A percentile compares a stretch with the other conserved stretches of the same genome.
phyloP scores from a whole-genome alignment of 1,140 invertebrate genomes.

The Zaprionus kolodkinae region DNA sequence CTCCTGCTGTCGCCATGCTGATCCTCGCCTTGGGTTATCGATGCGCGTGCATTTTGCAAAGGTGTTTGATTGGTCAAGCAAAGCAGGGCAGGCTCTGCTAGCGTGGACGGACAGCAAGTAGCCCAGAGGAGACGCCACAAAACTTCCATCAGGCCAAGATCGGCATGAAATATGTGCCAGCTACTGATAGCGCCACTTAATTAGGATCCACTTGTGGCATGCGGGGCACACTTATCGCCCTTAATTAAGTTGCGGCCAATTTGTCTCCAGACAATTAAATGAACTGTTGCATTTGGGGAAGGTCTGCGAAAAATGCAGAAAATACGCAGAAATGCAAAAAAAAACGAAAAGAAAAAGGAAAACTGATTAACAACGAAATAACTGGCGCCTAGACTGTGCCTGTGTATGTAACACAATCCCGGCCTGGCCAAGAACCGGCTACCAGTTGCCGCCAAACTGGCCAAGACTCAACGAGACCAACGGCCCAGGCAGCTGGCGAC shows the following conservation, averaged over 20 bases:
- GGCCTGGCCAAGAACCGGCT: slow-evolving; percentile 43
- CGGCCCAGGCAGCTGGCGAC: slow-evolving; percentile 18
- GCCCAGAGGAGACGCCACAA: slow-evolving; percentile 18
- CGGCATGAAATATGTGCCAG: slow-evolving; percentile 74
- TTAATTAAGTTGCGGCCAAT: slow-evolving; percentile 80
- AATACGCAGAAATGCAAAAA: slow-evolving; percentile 7
- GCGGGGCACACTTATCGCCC: slow-evolving; percentile 55
- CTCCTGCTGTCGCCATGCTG: background rate
- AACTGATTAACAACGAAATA: slow-evolving; percentile 49
- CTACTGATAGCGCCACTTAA: slow-evolving; percentile 73
- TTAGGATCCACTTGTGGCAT: slow-evolving; percentile 44
- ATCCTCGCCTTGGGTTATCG: slow-evolving; percentile 55
- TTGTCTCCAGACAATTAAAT: slow-evolving; percentile 75
- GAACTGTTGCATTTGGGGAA: slow-evolving; percentile 65
- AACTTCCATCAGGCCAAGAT: slow-evolving; percentile 29
- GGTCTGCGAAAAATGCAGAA: slow-evolving; percentile 37
- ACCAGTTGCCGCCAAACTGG: slow-evolving; percentile 51
- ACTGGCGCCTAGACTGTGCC: slow-evolving; percentile 44
- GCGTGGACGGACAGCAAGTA: slow-evolving; percentile 34
- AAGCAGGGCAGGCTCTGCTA: background rate
- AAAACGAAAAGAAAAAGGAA: slow-evolving; percentile 23
- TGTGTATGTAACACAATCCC: slow-evolving; percentile 15
- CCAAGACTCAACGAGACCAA: slow-evolving; percentile 10
- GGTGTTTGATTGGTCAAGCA: slow-evolving; percentile 69
- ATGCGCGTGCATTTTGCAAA: slow-evolving; percentile 78